Evolutionary conservation across 1,140 invertebrate species (phyloP), one percentile per base, ranked within the genome.

Genomic region (Varroa destructor): DNA sequence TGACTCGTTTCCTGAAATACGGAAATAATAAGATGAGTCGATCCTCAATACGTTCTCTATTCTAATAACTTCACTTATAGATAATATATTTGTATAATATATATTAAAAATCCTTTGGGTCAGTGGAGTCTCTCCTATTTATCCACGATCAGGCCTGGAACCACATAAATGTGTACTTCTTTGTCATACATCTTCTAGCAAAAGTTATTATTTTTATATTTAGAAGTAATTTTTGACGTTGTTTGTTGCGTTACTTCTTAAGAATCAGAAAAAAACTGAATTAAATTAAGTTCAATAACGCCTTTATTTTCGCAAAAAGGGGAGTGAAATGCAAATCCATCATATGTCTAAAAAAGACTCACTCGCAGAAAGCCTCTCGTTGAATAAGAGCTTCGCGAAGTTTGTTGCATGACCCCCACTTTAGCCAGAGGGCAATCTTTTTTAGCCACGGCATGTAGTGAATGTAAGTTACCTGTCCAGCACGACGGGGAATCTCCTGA

Each of bases 31-130:
- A 84, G 80, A 77, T 73, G 88, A 89, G 10, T 84, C 79, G 74
- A 84, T 88, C 75, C 89, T 90, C 0, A 89, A 89, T 1, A 87
- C 89, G 6, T 67, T n/a, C 42, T 72, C 36, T 61, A 10, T 25
- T n/a, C 12, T n/a, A 25, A 10, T 43, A 57, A 54, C 43, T 72
- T 37, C 55, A 5, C 5, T 72, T 72, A 40, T n/a, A 12, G 10
- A 56, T 14, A 46, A 64, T 10, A 43, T 71, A 70, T 6, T 46
- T 36, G 46, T 43, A 1, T 72, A 14, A 51, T 43, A n/a, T 61
- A 56, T 8, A 67, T 36, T 1, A 25, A 55, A 1, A 54, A 46
- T 37, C 0, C 46, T 72, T 71, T 74, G 55, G 74, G 73, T 72
- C 74, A 0, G 74, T 51, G 40, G 74, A 74, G 1, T 55, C 8